These are phyloP conservation scores for Lucifuga dentata DNA, from an alignment of 2,113 vertebrate species.

Conservation along the genomic window DNA sequence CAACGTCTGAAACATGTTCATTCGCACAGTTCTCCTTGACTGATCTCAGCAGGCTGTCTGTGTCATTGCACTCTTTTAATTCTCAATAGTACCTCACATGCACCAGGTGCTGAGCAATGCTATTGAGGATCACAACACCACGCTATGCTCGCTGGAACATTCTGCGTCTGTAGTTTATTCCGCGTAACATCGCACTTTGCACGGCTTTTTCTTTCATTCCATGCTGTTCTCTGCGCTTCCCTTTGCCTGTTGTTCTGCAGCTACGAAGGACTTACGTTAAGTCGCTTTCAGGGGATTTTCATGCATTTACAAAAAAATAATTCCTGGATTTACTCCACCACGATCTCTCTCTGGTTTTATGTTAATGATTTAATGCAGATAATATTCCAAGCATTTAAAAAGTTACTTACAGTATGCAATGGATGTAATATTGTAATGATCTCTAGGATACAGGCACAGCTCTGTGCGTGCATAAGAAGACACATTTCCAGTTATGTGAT, in stretches of 20 bases:
- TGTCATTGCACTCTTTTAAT: constrained; percentile 12
- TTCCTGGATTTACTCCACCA: constrained; percentile 73
- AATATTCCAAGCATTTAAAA: constrained; percentile 60
- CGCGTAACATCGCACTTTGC: constrained; percentile 28
- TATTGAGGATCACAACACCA: neutral
- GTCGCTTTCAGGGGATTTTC: constrained; percentile 71
- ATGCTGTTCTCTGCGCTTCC: constrained; percentile 23
- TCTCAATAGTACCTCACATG: neutral
- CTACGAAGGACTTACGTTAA: constrained; percentile 65
- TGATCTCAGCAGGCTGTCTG: constrained; percentile 45
- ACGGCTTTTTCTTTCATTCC: constrained; percentile 26
- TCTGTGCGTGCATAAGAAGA: constrained; percentile 9
- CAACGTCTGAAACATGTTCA: constrained; percentile 19
- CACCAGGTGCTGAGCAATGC: neutral
- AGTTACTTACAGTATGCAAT: constrained; percentile 54
- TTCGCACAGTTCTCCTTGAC: neutral
- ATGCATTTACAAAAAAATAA: constrained; percentile 80
- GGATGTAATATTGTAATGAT: constrained; percentile 57
- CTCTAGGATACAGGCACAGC: constrained; percentile 26
- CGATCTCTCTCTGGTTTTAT: constrained; percentile 71
- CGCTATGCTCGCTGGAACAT: neutral
- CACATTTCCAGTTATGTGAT: constrained; percentile 40
- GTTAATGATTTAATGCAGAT: constrained; percentile 79
- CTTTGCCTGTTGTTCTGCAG: constrained; percentile 60
- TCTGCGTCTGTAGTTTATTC: constrained; percentile 35